Evolutionary conservation across 2,888 invertebrate genomes (phyloP).

Genomic region (Amitus sp.): DNA sequence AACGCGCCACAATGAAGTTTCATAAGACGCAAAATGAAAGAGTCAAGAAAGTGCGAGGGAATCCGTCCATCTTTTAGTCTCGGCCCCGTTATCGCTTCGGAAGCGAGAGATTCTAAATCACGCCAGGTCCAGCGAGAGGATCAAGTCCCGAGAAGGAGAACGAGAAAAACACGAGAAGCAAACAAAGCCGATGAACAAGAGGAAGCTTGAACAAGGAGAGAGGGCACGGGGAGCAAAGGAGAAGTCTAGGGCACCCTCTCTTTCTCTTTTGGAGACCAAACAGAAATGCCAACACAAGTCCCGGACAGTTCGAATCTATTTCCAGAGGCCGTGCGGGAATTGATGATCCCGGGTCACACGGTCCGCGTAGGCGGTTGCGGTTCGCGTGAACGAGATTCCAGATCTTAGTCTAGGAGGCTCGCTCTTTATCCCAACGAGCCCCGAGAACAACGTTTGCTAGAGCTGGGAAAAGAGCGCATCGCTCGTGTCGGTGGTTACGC

Average conservation of each 20-base stretch:
- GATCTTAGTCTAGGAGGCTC: constrained; percentile 19
- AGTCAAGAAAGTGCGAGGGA: not conserved
- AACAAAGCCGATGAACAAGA: constrained; percentile 37
- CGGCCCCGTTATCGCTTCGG: constrained; percentile 32
- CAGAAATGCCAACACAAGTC: constrained; percentile 7
- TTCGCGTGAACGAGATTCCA: constrained; percentile 26
- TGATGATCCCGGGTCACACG: constrained; percentile 1
- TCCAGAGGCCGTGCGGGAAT: constrained; percentile 1
- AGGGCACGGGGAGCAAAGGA: constrained; percentile 21
- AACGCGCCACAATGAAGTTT: not conserved
- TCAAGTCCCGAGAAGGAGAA: constrained; percentile 32
- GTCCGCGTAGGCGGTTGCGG: constrained; percentile 3
- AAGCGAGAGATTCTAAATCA: constrained; percentile 41
- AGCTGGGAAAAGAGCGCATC: constrained; percentile 40
- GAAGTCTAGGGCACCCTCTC: constrained; percentile 26
- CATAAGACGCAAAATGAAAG: not conserved
- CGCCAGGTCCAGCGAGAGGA: constrained; percentile 31
- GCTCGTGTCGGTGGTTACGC: constrained; percentile 50
- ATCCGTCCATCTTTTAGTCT: not conserved
- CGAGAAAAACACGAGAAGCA: constrained; percentile 36
- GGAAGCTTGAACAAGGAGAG: constrained; percentile 26
- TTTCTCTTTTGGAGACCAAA: not conserved
- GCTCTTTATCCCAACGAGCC: too few relatives aligned
- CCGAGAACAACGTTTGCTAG: constrained; percentile 24
- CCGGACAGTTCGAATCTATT: constrained; percentile 6